Evolutionary conservation across 1,140 invertebrate genomes (phyloP), one percentile per base, ranked within the genome.

Genomic region (Phymorhynchus buccinoides): DNA sequence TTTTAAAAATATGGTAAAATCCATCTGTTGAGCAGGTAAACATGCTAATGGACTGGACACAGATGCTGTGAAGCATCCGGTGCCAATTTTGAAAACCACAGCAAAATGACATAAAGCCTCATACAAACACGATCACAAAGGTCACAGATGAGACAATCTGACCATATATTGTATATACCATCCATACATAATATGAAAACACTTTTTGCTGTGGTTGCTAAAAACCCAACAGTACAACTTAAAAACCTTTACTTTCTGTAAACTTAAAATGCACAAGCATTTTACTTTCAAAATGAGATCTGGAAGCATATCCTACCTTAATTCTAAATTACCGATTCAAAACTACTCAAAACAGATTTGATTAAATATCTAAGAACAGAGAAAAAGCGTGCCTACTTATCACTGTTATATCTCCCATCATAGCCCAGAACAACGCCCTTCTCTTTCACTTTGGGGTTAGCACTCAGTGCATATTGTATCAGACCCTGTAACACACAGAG

Each of bases 331-430:
- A 14, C 12, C 41, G 27, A 48, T 42, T n/a, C 3, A 80, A 18
- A n/a, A 22, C 2, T 16, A 82, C 22, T 62, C 62, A 30, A 27
- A 48, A 27, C 41, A 44, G 32, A n/a, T n/a, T n/a, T n/a, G n/a
- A n/a, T n/a, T n/a, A n/a, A 3, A 82, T 7, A 56, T 62, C 35
- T n/a, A 68, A 52, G 48, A 18, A 9, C 22, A 42, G 41, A 80
- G 16, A 9, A 80, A 80, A n/a, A 14, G 32, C 1, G 48, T 39
- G 56, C 73, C 80, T 91, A 98, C 96, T 96, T 96, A 93, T 96
- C 95, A 91, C 97, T 99, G 90, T 99, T 98, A 90, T 99, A 95
- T 89, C 99, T 95, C 22, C 97, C 99, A 95, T 99, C 99, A 93
- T 96, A 99, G 3, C 99, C 98, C 89, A 99, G 94, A 0, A 99